These are phyloP conservation scores for Ifrita kowaldi DNA, from an alignment of 2,113 vertebrate genomes.

Conservation along the genomic window DNA sequence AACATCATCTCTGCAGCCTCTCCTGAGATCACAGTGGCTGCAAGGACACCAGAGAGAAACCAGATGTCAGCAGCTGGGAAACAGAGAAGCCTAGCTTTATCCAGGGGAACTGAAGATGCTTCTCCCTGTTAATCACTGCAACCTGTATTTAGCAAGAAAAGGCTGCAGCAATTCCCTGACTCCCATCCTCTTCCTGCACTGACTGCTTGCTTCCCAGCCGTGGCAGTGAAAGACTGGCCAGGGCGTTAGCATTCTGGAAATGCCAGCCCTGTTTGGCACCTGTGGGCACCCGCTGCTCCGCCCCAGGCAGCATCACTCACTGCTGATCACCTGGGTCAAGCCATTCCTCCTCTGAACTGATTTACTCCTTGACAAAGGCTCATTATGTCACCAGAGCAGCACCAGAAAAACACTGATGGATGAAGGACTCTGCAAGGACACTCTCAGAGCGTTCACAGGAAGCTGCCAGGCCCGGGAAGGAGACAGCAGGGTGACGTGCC, in stretches of 20 bases:
- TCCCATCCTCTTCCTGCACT: background rate
- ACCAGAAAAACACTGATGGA: background rate
- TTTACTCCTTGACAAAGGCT: background rate
- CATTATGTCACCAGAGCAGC: background rate
- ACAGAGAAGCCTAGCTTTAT: background rate
- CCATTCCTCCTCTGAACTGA: background rate
- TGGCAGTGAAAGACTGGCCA: background rate
- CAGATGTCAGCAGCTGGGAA: background rate
- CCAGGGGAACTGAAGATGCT: background rate
- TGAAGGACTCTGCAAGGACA: slow-evolving; percentile 15
- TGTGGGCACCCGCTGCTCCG: background rate
- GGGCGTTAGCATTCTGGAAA: rapidly evolving
- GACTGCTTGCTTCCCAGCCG: background rate
- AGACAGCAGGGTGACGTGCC: background rate
- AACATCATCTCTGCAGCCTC: background rate
- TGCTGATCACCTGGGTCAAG: background rate
- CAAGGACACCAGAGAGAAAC: background rate
- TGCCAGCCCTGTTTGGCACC: background rate
- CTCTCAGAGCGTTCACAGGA: background rate
- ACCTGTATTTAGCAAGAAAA: background rate
- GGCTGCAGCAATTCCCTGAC: background rate
- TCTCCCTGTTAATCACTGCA: background rate
- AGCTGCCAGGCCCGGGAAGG: background rate
- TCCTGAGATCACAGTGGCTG: background rate
- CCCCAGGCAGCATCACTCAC: background rate